A percentile compares a stretch with the other conserved stretches of the same genome.
Evolutionary conservation across 2,888 invertebrate genomes (phyloP).

Genomic region (Asteroscopus sphinx): DNA sequence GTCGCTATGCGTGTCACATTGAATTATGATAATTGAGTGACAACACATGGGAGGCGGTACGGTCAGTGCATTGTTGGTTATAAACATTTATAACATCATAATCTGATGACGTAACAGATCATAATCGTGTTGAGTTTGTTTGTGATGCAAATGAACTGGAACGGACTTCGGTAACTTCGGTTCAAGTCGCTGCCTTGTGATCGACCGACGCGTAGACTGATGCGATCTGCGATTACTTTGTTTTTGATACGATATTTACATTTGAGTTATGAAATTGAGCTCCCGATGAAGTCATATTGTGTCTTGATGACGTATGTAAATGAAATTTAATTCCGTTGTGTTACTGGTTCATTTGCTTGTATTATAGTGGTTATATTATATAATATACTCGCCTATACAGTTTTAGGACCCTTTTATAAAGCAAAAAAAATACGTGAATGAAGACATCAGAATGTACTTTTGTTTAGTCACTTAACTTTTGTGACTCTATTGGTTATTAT

Average conservation of each 20-base stretch:
- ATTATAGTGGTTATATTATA: too few relatives aligned
- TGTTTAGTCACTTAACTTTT: too few relatives aligned
- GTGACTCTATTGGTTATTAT: too few relatives aligned
- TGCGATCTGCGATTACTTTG: constrained; percentile 22
- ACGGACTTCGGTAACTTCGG: constrained; percentile 49
- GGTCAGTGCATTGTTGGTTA: constrained; percentile 33
- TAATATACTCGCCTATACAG: too few relatives aligned
- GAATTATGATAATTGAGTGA: constrained; percentile 54
- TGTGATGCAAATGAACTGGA: constrained; percentile 73
- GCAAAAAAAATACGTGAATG: too few relatives aligned
- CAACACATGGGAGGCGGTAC: constrained; percentile 15
- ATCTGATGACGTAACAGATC: constrained; percentile 69
- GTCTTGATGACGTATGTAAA: not conserved
- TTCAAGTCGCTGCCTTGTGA: constrained; percentile 26
- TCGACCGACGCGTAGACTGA: constrained; percentile 17
- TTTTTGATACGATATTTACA: constrained; percentile 5
- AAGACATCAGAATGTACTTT: too few relatives aligned
- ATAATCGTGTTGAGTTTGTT: constrained; percentile 64
- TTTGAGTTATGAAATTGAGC: not conserved
- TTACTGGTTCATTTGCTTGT: too few relatives aligned
- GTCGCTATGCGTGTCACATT: constrained; percentile 39
- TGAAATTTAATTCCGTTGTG: too few relatives aligned
- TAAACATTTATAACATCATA: constrained; percentile 36
- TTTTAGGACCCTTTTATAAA: too few relatives aligned
- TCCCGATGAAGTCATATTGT: not conserved